Evolutionary conservation across 2,888 invertebrate genomes (phyloP).

Genomic region (Cataglyphis livida): DNA sequence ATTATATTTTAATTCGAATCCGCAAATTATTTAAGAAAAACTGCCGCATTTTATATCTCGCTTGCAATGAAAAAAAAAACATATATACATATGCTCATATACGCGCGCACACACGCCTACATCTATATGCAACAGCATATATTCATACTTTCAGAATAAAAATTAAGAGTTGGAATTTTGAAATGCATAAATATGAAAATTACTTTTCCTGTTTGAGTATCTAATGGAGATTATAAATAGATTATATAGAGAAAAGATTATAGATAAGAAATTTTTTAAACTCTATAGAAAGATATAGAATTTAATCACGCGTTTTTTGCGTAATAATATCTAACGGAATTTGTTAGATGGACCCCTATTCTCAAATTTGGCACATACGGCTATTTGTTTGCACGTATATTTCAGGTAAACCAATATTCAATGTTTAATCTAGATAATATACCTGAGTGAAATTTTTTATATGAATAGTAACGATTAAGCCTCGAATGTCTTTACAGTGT

Average conservation of each 20-base stretch:
- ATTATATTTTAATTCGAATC: slow-evolving; percentile 29
- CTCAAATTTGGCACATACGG: slow-evolving; percentile 69
- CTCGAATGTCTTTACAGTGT: slow-evolving; percentile 91
- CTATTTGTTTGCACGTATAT: slow-evolving; percentile 56
- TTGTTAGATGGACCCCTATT: slow-evolving; percentile 71
- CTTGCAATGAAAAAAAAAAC: neutral
- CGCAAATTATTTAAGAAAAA: slow-evolving; percentile 43
- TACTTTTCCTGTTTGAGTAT: neutral
- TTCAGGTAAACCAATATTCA: slow-evolving; percentile 56
- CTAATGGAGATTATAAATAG: neutral
- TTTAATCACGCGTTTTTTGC: slow-evolving; percentile 13
- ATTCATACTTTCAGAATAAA: slow-evolving; percentile 15
- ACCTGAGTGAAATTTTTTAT: slow-evolving; percentile 84
- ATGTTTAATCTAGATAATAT: slow-evolving; percentile 81
- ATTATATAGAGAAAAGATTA: neutral
- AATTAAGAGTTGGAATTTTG: neutral
- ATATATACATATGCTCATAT: too few relatives aligned
- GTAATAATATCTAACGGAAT: slow-evolving; percentile 51
- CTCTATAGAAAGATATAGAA: slow-evolving; percentile 12
- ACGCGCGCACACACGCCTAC: neutral
- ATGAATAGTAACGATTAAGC: slow-evolving; percentile 90
- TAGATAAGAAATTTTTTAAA: slow-evolving; percentile 10
- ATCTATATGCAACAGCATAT: neutral
- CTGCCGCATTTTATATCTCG: slow-evolving; percentile 28
- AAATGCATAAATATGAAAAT: slow-evolving; percentile 4